phyloP scores from a whole-genome alignment of 2,113 vertebrate species.

The Phycodurus eques region DNA sequence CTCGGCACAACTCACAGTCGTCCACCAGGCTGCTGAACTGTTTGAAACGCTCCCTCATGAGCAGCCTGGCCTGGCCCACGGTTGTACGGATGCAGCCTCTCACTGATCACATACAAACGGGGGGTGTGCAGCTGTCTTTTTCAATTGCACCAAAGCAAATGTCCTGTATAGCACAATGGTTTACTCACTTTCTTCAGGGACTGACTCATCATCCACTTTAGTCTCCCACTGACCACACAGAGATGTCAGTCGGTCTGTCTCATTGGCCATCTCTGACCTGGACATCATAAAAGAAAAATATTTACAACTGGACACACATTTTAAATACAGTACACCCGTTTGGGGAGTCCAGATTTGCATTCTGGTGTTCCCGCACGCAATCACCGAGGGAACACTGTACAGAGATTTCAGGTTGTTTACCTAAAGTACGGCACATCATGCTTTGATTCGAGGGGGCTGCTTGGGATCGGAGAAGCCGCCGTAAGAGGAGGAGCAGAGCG shows the following conservation, averaged over 20 bases:
- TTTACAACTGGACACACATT: not conserved
- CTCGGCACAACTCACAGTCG: slow-evolving; percentile 84
- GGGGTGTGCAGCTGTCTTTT: not conserved
- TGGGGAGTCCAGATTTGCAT: not conserved
- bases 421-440: slow-evolving; percentile 74
- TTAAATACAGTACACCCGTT: not conserved
- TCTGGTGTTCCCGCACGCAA: too few relatives aligned
- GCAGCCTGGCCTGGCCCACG: slow-evolving; percentile 85
- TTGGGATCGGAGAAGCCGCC: not conserved
- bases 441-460: slow-evolving; percentile 41
- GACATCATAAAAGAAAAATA: not conserved
- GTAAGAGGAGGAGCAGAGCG: slow-evolving; percentile 14
- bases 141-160: not conserved
- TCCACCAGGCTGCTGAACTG: slow-evolving; percentile 90
- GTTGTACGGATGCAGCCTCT: slow-evolving; percentile 84
- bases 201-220: slow-evolving; percentile 76
- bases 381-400: not conserved
- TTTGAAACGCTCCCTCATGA: slow-evolving; percentile 88
- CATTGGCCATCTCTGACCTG: slow-evolving; percentile 76
- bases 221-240: slow-evolving; percentile 79
- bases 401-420: slow-evolving; percentile 18
- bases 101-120: slow-evolving; percentile 65
- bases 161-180: not conserved
- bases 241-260: slow-evolving; percentile 74
- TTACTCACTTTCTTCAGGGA: slow-evolving; percentile 89